Base-by-base conservation (phyloP, 2,797 vertebrate species). In the Pygocentrus nattereri region DNA sequence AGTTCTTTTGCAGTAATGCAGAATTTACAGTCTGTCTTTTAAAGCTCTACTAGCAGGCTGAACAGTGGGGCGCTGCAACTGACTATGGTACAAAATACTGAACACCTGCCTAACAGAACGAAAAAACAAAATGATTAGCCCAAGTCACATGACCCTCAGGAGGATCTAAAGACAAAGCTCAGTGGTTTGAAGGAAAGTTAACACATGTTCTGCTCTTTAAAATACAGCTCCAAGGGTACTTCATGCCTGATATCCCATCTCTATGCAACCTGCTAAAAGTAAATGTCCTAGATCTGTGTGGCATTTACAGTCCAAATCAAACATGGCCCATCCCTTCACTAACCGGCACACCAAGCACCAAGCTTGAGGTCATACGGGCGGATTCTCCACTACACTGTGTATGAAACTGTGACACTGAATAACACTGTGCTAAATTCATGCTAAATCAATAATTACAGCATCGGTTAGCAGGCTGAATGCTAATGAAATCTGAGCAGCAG, bases 261-360 rank as follows among this genome's bases (percentile, higher is more conserved):
- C 44, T 52, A 49, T 69, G 81, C 19, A 78, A 83, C 68, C 49
- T 16, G 56, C 76, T 23, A 78, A 69, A 50, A 74, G 64, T 67
- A 76, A 72, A 75, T 76, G 75, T 73, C 73, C 67, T 64, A 75
- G 67, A 79, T 76, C 64, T 25, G 25, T 67, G 79, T 54, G 62
- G 76, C 58, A 78, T 78, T 85, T 76, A 80, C 30, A 58, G 64
- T 38, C 62, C 73, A 82, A 82, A 85, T 83, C 82, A 87, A 87
- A 80, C 64, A 64, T 41, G 70, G 21, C 56, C 82, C 70, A 25
- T 82, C 78, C 77, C 54, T 62, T 61, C 15, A 34, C 54, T 78
- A 69, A 71, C 56, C 54, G 61, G 13, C 54, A 78, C 23, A 8
- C 25, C 30, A 13, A 58, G 2, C 23, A 8, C 25, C 30, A 13